Percentiles rank a stretch among this genome's conserved stretches.
Evolutionary conservation across 1,140 invertebrate species (phyloP).

Genomic region (Drosophila nannoptera): DNA sequence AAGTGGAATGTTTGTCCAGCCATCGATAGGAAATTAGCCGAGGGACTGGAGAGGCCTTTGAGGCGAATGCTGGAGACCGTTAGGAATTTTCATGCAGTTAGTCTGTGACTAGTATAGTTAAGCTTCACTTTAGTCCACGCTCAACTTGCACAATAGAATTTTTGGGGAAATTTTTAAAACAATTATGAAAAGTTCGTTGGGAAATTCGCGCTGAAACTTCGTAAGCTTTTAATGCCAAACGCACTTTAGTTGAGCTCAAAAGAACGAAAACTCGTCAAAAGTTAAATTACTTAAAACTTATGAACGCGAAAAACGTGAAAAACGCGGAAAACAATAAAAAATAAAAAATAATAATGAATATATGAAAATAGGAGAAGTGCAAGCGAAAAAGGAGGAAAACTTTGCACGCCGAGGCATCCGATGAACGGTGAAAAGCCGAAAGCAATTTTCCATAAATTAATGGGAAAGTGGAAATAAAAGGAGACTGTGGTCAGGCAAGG

Average conservation of each 20-base stretch:
- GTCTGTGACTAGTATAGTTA: conserved; percentile 13
- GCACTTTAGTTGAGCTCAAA: conserved; percentile 21
- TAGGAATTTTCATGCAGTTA: too few species aligned
- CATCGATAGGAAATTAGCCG: too few species aligned
- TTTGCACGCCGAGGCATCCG: background rate
- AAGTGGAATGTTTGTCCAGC: conserved; percentile 1
- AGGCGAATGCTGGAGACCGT: too few species aligned
- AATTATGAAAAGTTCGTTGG: conserved; percentile 30
- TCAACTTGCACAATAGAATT: conserved; percentile 32
- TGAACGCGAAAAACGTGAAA: conserved; percentile 17
- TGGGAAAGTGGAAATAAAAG: background rate
- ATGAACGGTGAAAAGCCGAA: conserved; percentile 24
- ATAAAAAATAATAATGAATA: background rate
- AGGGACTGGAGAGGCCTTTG: too few species aligned
- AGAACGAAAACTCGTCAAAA: conserved; percentile 54
- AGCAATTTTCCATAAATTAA: conserved; percentile 1
- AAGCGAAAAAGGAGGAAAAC: conserved; percentile 26
- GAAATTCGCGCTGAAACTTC: conserved; percentile 46
- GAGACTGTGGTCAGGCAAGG: background rate
- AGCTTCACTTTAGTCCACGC: conserved; percentile 26
- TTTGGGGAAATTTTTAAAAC: conserved; percentile 33
- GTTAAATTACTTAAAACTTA: conserved; percentile 74
- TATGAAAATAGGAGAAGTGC: conserved; percentile 43
- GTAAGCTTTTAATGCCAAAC: conserved; percentile 38
- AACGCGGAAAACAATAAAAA: too few species aligned